Base-by-base conservation (phyloP, 2,888 invertebrate genomes). In the Axea sp. region DNA sequence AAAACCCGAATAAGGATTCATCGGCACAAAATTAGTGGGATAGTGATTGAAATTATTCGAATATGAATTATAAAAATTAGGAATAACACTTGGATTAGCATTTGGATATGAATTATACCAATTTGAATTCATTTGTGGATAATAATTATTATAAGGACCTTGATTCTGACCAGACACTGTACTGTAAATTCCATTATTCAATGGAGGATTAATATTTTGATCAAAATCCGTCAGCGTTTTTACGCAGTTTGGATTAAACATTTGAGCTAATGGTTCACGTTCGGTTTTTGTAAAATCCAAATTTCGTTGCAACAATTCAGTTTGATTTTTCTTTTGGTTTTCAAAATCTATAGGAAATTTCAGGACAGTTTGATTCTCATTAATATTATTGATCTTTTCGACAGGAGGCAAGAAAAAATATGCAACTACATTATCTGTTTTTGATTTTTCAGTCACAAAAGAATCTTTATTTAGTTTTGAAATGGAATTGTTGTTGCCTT, bases 381-480 rank as follows among this genome's bases (percentile, higher is more conserved):
- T n/a, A n/a, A n/a, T n/a, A n/a, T n/a, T n/a, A 8, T 24, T n/a
- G 3, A 11, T 45, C n/a, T 60, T 65, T 24, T 76, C 65, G 1
- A 5, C 22, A 2, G 76, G 76, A 8, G 76, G 78, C 1, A 76
- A 7, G 5, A 75, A 78, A 1, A 78, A 26, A 24, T 78, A 78
- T 4, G 57, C n/a, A 1, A 37, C 12, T 17, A 68, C n/a, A 2
- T 51, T 30, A 7, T 67, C 19, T 7, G 49, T 68, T 22, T 15
- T 39, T 22, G 3, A 1, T 2, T 7, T 26, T 28, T n/a, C n/a
- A n/a, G n/a, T n/a, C n/a, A n/a, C n/a, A n/a, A n/a, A n/a, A n/a
- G n/a, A n/a, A n/a, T n/a, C n/a, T n/a, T n/a, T n/a, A n/a, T n/a
- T n/a, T n/a, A n/a, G n/a, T 14, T 24, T 22, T 3, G 51, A 5